Conservation (phyloP, 2,113 vertebrate genomes). For the Nipponia nippon region DNA sequence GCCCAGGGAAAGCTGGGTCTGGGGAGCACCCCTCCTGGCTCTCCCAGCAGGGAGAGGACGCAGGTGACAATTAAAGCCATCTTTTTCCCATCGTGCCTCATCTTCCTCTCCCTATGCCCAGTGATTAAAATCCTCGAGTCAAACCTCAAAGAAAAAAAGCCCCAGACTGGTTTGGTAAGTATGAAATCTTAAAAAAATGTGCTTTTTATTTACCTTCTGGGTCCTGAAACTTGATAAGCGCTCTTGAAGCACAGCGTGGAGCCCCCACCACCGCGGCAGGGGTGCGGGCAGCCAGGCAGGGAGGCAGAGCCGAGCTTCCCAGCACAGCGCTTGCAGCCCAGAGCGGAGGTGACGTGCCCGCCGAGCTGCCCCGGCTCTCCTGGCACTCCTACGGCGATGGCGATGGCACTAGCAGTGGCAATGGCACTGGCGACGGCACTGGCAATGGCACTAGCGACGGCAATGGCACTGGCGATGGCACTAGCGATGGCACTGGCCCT, state of each 20-base stretch:
- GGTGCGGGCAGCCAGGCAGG: fast-evolving
- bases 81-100: background rate
- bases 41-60: fast-evolving
- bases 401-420: too few relatives aligned
- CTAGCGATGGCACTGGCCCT: too few relatives aligned
- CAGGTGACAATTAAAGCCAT: background rate
- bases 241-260: background rate
- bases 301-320: background rate
- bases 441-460: background rate
- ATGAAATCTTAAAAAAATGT: background rate
- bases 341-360: fast-evolving
- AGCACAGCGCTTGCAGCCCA: background rate
- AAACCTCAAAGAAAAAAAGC: background rate
- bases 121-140: background rate
- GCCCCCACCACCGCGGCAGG: fast-evolving
- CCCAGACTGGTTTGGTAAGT: background rate
- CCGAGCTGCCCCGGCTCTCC: background rate
- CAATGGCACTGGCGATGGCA: too few relatives aligned
- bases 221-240: background rate
- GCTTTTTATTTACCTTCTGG: background rate
- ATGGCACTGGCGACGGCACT: fast-evolving
- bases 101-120: background rate
- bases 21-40: background rate
- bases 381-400: background rate
- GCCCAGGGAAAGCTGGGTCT: fast-evolving